Evolutionary conservation across 2,888 invertebrate genomes (phyloP), one percentile per base, ranked within the genome.

Genomic region (Drosophila acutilabella): DNA sequence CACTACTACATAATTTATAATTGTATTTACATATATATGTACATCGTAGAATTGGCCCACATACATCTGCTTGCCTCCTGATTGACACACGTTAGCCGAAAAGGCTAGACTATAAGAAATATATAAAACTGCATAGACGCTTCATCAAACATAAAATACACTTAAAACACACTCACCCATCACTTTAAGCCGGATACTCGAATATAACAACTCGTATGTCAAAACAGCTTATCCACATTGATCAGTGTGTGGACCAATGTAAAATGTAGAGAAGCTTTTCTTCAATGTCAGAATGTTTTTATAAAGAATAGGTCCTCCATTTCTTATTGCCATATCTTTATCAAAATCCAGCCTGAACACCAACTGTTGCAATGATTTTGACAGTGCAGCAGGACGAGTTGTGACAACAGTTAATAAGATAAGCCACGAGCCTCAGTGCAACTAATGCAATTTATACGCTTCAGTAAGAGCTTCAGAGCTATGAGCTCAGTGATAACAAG

Each of bases 361-460:
- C 36, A 38, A 38, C 13, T 45, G 20, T 20, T 44, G 7, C 44
- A 20, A 33, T 13, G 26, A 47, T 48, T n/a, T 26, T n/a, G 11
- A 20, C 11, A 40, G 52, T 23, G 42, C 30, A n/a, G 13, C 30
- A 30, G 20, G 30, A 26, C 18, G 1, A 20, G 36, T 23, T 2
- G 64, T 65, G 78, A 70, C 83, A 67, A 64, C 62, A 74, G 23
- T 64, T 80, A 83, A 88, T 80, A 62, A 71, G 80, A 78, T 82
- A 82, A 78, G 50, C 70, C 66, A 48, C 64, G 41, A 58, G 62
- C 56, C 64, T 48, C 67, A 60, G 16, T 65, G 83, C 72, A 73
- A 62, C 80, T 79, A 68, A 89, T 72, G 71, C 74, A 87, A 89
- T 85, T 83, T 74, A 59, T 70, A 16, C 48, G 66, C 64, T 44